These are phyloP conservation scores for Festucalex cinctus DNA, from an alignment of 2,113 vertebrate genomes.

Conservation along the genomic window DNA sequence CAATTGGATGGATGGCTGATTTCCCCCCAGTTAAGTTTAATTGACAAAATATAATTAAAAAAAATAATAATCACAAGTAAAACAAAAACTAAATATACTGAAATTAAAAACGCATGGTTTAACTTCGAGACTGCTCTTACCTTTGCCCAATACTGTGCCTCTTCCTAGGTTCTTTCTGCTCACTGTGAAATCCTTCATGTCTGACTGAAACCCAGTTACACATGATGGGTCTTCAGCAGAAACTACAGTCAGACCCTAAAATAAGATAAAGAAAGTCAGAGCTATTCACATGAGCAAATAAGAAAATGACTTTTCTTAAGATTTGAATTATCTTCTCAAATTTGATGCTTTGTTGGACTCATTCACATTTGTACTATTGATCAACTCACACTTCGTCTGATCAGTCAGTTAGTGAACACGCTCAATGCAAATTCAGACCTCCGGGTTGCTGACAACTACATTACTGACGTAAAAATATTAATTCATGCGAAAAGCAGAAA, in stretches of 20 bases:
- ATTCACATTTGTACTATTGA: too few relatives aligned
- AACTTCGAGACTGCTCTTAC: conserved; percentile 33
- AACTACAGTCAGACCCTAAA: conserved; percentile 42
- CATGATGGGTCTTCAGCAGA: conserved; percentile 44
- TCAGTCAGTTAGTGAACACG: too few relatives aligned
- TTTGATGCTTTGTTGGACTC: too few relatives aligned
- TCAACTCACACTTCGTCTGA: too few relatives aligned
- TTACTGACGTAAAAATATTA: too few relatives aligned
- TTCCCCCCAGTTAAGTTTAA: not conserved
- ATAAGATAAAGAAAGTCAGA: not conserved
- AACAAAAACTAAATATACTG: not conserved
- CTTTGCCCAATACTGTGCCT: conserved; percentile 56
- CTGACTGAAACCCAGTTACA: conserved; percentile 55
- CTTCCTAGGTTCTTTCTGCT: conserved; percentile 20
- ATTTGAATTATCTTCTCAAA: too few relatives aligned
- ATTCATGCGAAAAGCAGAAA: too few relatives aligned
- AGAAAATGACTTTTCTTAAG: not conserved
- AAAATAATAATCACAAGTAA: not conserved
- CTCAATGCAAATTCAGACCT: too few relatives aligned
- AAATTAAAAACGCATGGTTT: not conserved
- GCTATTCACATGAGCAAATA: not conserved
- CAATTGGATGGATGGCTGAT: not conserved
- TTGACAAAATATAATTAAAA: not conserved
- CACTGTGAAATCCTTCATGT: conserved; percentile 51
- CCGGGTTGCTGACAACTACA: too few relatives aligned